Evolutionary conservation across 2,113 vertebrate genomes (phyloP).

Genomic region (Crotalus helleri): DNA sequence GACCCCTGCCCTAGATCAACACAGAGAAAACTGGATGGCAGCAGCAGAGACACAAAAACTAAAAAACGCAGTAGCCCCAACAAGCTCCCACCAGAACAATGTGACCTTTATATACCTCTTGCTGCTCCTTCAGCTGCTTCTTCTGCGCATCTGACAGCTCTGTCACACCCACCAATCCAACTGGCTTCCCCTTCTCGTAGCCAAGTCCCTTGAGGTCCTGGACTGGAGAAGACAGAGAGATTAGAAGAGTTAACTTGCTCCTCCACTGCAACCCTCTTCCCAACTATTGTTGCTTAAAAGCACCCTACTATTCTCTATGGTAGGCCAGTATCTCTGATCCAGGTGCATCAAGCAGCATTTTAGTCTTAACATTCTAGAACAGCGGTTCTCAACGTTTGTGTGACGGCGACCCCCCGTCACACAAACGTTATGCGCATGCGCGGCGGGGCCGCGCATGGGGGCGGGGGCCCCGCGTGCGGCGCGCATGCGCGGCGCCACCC

Average conservation of each 20-base stretch:
- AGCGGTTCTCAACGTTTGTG: no score
- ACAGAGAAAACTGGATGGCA: neutral
- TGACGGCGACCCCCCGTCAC: no score
- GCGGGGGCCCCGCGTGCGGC: no score
- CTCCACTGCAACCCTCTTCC: accelerated
- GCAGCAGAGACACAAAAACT: neutral
- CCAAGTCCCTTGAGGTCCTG: constrained; percentile 92
- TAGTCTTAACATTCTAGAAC: neutral
- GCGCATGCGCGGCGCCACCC: no score
- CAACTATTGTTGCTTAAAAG: neutral
- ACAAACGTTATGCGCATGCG: no score
- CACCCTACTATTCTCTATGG: neutral
- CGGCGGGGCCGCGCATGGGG: no score
- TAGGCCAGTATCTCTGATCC: no score
- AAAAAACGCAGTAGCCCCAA: no score
- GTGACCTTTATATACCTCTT: constrained; percentile 77
- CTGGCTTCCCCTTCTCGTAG: constrained; percentile 93
- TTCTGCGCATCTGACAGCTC: constrained; percentile 96
- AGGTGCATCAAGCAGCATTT: neutral
- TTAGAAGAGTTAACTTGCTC: neutral
- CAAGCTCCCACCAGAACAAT: neutral
- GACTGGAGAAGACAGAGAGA: constrained; percentile 65
- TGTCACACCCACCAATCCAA: constrained; percentile 91
- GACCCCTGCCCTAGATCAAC: neutral
- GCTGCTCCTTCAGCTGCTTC: constrained; percentile 94